Evolutionary conservation across 2,113 vertebrate species (phyloP), one percentile per base, ranked within the genome.

Genomic region (Oophaga pumilio): DNA sequence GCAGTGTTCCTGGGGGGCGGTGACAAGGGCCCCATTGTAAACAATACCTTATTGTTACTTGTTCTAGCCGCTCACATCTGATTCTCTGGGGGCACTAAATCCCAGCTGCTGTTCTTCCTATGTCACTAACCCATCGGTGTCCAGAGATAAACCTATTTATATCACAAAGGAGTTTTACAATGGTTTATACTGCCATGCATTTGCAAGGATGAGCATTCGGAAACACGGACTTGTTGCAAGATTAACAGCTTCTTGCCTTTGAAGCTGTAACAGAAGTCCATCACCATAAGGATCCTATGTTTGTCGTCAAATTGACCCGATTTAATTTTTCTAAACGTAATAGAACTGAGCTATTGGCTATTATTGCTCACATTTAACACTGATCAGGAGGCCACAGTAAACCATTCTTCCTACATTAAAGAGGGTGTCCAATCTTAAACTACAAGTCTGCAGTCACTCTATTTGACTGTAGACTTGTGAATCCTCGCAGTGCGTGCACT

Each of bases 31-130:
- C 33, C 22, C 74, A 68, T 76, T 60, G 66, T n/a, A 85, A 64
- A 52, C 84, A 86, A 69, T 79, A 78, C 52, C 7, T 69, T 77
- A 85, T 64, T 85, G 60, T 26, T 62, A 80, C 76, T 86, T 80
- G 62, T 86, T 79, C 50, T 71, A 66, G 53, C 76, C 53, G 69
- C 74, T 66, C 69, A 80, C 62, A 79, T 68, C 60, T 69, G 60
- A 77, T 52, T 69, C 76, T 26, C 85, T 69, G 26, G 62, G 76
- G 50, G 14, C 76, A 79, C 50, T 53, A 6, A 49, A 78, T 62
- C 2, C 59, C 76, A 86, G 85, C 59, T 86, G 85, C 43, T 79
- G 43, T 77, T n/a, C 8, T 22, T 43, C 60, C 26, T 26, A 82
- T 15, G 33, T 49, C 12, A 24, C 60, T 82, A 82, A 82, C 60